phyloP scores from a whole-genome alignment of 2,113 vertebrate genomes.

The Romanogobio albipinnatus region DNA sequence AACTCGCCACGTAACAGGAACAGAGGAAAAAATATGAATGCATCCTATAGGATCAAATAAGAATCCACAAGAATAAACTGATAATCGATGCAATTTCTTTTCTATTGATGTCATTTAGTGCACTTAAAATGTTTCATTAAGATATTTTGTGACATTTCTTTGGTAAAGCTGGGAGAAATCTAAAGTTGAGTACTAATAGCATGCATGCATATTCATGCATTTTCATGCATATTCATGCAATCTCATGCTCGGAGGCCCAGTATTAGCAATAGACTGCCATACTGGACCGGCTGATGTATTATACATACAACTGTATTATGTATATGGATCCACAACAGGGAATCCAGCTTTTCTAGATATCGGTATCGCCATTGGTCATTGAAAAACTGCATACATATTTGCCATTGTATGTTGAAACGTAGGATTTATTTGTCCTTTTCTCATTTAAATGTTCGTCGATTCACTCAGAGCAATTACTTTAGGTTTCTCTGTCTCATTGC shows the following conservation, averaged over 20 bases:
- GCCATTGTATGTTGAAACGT: neutral
- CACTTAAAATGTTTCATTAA: neutral
- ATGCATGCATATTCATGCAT: neutral
- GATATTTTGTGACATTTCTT: neutral
- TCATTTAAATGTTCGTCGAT: neutral
- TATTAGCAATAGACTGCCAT: neutral
- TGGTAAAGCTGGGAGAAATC: neutral
- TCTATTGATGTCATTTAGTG: neutral
- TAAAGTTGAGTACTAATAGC: neutral
- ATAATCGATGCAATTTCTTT: too few species aligned
- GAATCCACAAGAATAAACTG: too few species aligned
- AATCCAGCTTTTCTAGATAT: neutral
- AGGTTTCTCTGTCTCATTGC: neutral
- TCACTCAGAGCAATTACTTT: neutral
- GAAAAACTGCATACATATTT: neutral
- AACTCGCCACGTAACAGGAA: neutral
- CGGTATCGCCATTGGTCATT: neutral
- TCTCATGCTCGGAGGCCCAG: neutral
- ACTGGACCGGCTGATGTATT: neutral
- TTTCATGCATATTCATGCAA: neutral
- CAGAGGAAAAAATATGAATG: neutral
- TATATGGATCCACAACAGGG: neutral
- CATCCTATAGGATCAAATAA: too few species aligned
- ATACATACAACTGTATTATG: neutral
- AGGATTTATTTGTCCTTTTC: neutral